phyloP scores from a whole-genome alignment of 2,888 invertebrate species.

The Stenodera caucasica region DNA sequence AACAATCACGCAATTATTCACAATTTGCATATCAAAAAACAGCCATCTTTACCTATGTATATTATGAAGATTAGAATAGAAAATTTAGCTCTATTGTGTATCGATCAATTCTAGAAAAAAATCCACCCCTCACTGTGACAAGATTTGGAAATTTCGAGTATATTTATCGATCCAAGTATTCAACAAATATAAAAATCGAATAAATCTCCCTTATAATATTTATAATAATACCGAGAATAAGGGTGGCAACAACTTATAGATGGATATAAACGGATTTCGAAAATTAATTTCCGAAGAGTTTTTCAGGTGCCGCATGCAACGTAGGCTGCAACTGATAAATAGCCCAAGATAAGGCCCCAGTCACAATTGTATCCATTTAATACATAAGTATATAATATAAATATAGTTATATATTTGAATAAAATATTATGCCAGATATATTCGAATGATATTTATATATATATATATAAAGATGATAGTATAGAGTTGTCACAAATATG shows the following conservation, averaged over 20 bases:
- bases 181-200: too few relatives aligned
- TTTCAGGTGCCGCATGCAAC: conserved; percentile 46
- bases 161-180: too few relatives aligned
- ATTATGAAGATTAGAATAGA: background rate
- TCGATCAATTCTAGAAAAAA: too few relatives aligned
- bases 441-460: conserved; percentile 21
- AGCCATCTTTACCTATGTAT: background rate
- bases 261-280: conserved; percentile 46
- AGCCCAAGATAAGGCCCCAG: conserved; percentile 37
- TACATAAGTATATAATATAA: conserved; percentile 42
- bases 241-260: conserved; percentile 43
- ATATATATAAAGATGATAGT: conserved; percentile 13
- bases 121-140: too few relatives aligned
- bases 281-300: conserved; percentile 46
- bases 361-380: conserved; percentile 37
- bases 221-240: background rate
- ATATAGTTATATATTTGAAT: conserved; percentile 45
- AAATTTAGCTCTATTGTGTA: background rate
- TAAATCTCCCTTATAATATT: too few relatives aligned
- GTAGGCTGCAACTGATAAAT: conserved; percentile 46
- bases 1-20: background rate
- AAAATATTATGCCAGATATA: conserved; percentile 47
- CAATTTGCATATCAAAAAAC: background rate
- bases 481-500: conserved; percentile 27
- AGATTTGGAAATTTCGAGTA: too few relatives aligned